A percentile compares a stretch with the other conserved stretches of the same genome.
phyloP scores from a whole-genome alignment of 2,888 invertebrate species.

The Harmothoe impar region DNA sequence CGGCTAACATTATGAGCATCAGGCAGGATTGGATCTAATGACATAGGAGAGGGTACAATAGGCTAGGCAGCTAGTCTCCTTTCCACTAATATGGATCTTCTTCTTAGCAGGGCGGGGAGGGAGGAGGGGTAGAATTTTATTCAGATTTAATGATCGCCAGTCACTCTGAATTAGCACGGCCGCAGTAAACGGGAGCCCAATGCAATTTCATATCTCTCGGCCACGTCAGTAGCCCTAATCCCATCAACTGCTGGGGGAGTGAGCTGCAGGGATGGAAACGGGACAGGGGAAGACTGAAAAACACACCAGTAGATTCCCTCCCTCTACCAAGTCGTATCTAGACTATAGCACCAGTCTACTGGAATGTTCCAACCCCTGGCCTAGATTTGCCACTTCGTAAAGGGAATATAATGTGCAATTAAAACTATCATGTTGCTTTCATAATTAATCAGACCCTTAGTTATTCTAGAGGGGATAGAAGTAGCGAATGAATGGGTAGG shows the following conservation, averaged over 20 bases:
- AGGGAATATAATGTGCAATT: no score
- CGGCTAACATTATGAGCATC: not conserved
- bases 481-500: no score
- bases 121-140: not conserved
- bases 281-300: no score
- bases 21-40: not conserved
- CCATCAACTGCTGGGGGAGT: not conserved
- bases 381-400: no score
- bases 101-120: not conserved
- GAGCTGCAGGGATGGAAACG: not conserved
- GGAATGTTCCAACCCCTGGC: no score
- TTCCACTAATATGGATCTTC: not conserved
- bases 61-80: not conserved
- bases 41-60: not conserved
- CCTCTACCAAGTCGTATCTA: no score
- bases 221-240: not conserved
- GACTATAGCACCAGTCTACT: no score
- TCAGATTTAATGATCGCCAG: not conserved
- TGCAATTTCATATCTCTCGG: constrained; percentile 3
- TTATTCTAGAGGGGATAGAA: no score
- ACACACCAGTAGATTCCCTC: no score
- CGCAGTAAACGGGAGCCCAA: not conserved
- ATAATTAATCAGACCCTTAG: no score
- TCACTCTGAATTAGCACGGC: constrained; percentile 20
- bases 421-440: no score